Evolutionary conservation across 2,888 invertebrate genomes (phyloP).

Genomic region (Leptinotarsa haldemani): DNA sequence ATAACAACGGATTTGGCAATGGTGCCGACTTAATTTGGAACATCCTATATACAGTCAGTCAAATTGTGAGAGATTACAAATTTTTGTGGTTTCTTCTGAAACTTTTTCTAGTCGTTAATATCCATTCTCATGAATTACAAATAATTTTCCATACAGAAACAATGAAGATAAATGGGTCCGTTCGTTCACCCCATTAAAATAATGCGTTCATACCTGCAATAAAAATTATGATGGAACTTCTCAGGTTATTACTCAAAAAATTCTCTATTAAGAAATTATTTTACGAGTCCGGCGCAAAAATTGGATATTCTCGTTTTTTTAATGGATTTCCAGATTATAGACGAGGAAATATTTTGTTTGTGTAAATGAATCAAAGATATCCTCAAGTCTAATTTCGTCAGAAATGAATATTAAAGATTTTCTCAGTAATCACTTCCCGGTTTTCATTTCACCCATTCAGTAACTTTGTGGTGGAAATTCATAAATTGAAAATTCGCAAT

Average conservation of each 20-base stretch:
- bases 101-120: background rate
- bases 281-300: no score
- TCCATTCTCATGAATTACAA: background rate
- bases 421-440: no score
- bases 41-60: no score
- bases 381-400: background rate
- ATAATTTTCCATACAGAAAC: background rate
- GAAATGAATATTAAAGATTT: no score
- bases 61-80: no score
- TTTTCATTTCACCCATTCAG: no score
- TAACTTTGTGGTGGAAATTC: no score
- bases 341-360: background rate
- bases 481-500: no score
- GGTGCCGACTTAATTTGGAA: no score
- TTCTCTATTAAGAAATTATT: background rate
- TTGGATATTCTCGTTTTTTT: background rate
- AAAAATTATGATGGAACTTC: background rate
- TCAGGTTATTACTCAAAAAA: background rate
- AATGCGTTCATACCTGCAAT: slow-evolving; percentile 1
- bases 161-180: slow-evolving; percentile 14
- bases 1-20: background rate
- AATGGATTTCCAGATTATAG: background rate
- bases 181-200: background rate
- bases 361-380: background rate
- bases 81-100: background rate